phyloP scores from a whole-genome alignment of 35 echinoderm and acorn worm species.

The Lytechinus pictus region DNA sequence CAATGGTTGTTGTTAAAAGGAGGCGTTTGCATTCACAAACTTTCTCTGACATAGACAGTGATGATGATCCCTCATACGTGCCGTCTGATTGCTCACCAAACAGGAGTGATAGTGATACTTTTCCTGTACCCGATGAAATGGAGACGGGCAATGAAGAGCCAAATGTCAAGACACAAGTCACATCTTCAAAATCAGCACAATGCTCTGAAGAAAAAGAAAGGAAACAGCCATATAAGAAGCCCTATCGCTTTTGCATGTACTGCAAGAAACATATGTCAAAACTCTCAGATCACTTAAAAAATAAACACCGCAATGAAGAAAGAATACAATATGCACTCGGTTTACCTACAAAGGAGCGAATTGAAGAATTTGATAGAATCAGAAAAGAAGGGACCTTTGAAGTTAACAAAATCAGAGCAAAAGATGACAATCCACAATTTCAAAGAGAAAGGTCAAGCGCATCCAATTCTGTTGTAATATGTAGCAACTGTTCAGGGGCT shows the following conservation, averaged over 20 bases:
- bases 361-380: constrained; percentile 1
- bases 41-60: not conserved
- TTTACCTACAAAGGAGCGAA: no score
- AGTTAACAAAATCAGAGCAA: not conserved
- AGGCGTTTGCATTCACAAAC: not conserved
- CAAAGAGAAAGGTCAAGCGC: not conserved
- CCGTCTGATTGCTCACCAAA: not conserved
- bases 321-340: not conserved
- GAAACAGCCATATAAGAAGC: not conserved
- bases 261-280: not conserved
- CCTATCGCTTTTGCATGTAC: not conserved
- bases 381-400: constrained; percentile 17
- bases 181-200: no score
- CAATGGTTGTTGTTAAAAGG: not conserved
- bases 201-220: not conserved
- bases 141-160: not conserved
- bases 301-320: not conserved
- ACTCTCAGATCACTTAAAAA: not conserved
- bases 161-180: no score
- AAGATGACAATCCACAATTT: not conserved
- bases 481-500: not conserved
- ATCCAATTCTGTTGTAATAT: not conserved
- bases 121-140: not conserved
- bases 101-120: not conserved
- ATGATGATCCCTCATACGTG: not conserved